phyloP scores from a whole-genome alignment of 2,797 vertebrate genomes.

The Linurgus olivaceus region DNA sequence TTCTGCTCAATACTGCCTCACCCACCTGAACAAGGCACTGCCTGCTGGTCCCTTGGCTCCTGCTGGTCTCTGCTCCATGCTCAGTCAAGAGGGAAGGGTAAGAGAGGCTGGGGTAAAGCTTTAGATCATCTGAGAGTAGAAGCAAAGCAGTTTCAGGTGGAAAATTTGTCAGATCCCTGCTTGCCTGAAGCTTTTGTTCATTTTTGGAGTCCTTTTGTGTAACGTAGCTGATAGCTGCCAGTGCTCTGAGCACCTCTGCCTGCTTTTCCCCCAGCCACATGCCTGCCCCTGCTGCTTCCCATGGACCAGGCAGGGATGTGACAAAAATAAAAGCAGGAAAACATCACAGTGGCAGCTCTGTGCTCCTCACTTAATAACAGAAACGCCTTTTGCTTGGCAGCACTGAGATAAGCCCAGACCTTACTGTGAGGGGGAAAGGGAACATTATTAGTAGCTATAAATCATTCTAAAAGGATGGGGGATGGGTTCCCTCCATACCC shows the following conservation, averaged over 20 bases:
- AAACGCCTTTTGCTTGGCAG: neutral
- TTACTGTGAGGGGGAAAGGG: neutral
- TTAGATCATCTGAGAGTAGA: neutral
- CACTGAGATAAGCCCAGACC: neutral
- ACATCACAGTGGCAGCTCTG: neutral
- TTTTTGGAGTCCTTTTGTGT: neutral
- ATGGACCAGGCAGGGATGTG: neutral
- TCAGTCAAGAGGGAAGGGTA: neutral
- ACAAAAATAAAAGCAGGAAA: neutral
- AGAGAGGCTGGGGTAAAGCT: neutral
- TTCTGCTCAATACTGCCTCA: neutral
- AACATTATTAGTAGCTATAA: neutral
- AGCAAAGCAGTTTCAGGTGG: neutral
- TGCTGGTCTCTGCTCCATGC: neutral
- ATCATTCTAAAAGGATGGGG: constrained; percentile 8
- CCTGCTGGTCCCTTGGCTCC: neutral
- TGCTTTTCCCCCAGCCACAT: neutral
- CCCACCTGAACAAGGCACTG: neutral
- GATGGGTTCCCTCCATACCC: neutral
- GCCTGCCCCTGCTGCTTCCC: neutral
- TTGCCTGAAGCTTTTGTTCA: neutral
- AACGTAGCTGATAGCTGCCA: neutral
- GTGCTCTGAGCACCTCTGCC: neutral
- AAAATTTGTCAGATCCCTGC: neutral
- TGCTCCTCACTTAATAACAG: neutral